Base-by-base conservation (phyloP, 2,797 vertebrate species). In the Lagorchestes hirsutus region DNA sequence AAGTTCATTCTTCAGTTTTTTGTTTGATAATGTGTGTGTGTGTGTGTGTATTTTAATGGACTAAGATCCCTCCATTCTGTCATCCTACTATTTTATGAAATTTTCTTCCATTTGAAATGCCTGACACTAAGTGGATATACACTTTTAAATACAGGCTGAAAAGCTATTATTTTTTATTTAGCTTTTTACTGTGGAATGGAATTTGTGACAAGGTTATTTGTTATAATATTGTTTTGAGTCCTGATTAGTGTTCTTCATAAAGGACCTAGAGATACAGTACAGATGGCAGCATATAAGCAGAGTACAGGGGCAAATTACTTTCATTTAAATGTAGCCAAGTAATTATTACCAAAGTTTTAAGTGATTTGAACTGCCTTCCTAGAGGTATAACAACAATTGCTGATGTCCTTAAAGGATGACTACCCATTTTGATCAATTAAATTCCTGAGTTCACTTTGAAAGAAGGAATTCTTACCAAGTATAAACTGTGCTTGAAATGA, bases 131-230 rank as follows among this genome's bases (percentile, higher is more conserved):
- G 98, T 98, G 98, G 98, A 98, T 98, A 98, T 98, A 98, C 98
- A 98, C 98, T 98, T 87, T 98, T 98, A 98, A 98, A 98, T 98
- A 98, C 97, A 98, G 97, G 96, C 97, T 97, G 97, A 97, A 98
- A 99, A 98, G 98, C 98, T 98, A 98, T 98, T 98, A 98, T 98
- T 98, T 99, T 99, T 99, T 99, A 98, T 99, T 99, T 99, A 98
- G 98, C 98, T 99, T 98, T 87, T 98, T 98, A 98, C 97, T 97
- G 95, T 97, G 98, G 98, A 98, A 98, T 98, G 98, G 98, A 98
- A 99, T 98, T 98, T 98, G 98, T 98, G 98, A 98, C 98, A 99
- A 98, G 98, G 98, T 98, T 98, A 98, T 98, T 99, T 98, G 97
- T 98, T 98, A 98, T 98, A 98, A 97, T 99, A 98, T 98, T 98